These are phyloP conservation scores for Chrysemys picta DNA, from an alignment of 2,113 vertebrate species.

Conservation along the genomic window DNA sequence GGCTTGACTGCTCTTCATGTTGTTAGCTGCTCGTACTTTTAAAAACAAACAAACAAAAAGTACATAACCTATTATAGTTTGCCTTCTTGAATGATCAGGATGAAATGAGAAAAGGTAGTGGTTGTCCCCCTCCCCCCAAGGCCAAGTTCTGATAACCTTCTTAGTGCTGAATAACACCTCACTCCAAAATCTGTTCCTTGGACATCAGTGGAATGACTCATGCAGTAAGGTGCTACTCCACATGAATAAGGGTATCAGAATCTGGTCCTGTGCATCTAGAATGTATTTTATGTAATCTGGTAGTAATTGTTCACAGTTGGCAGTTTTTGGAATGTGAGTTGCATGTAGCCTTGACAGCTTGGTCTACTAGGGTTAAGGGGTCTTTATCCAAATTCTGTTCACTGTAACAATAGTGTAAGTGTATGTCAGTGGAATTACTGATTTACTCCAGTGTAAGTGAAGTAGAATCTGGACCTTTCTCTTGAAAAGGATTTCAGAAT, in stretches of 20 bases:
- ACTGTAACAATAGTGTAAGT: not conserved
- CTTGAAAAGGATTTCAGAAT: not conserved
- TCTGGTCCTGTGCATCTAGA: not conserved
- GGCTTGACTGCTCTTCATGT: not conserved
- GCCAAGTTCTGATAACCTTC: not conserved
- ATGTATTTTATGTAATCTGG: not conserved
- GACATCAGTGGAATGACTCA: fast-evolving
- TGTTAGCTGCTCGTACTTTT: not conserved
- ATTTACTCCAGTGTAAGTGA: not conserved
- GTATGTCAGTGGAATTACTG: not conserved
- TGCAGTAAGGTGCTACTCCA: fast-evolving
- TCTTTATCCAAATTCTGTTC: not conserved
- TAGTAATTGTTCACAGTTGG: conserved; percentile 13
- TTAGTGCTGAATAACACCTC: not conserved
- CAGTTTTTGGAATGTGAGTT: not conserved
- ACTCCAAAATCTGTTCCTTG: not conserved
- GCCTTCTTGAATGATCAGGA: not conserved
- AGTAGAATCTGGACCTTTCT: not conserved
- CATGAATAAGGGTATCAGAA: fast-evolving
- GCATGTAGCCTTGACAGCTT: not conserved
- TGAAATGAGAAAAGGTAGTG: not conserved
- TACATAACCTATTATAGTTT: not conserved
- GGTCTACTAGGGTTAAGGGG: not conserved
- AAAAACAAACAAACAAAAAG: not conserved
- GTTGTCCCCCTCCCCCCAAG: too few relatives aligned